Conservation (phyloP, 1,140 invertebrate genomes). For the Macrosteles quadrilineatus region DNA sequence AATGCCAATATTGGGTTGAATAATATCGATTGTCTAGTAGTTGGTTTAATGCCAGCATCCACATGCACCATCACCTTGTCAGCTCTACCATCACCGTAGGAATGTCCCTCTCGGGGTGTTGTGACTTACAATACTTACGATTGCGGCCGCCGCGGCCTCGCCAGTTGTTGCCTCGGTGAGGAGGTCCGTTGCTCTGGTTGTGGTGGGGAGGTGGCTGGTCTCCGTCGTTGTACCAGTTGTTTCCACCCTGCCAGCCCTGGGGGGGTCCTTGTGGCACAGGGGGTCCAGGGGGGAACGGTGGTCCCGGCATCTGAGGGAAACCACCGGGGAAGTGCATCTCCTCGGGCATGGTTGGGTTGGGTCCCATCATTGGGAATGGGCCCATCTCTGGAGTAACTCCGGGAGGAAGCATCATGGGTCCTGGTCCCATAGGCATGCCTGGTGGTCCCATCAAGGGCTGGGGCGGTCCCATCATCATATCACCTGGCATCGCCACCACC, state of each 20-base stretch:
- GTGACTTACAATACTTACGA: conserved; percentile 22
- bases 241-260: conserved; percentile 11
- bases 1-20: too few relatives aligned
- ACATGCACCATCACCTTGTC: conserved; percentile 12
- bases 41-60: too few relatives aligned
- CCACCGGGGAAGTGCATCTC: neutral
- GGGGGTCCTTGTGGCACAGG: neutral
- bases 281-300: neutral
- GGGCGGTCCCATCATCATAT: neutral
- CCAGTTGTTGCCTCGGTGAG: conserved; percentile 17
- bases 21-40: too few relatives aligned
- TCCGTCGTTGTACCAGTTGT: neutral
- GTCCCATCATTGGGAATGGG: neutral
- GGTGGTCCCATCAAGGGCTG: neutral
- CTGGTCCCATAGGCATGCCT: conserved; percentile 11
- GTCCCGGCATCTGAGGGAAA: conserved; percentile 4
- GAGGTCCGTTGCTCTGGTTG: too few relatives aligned
- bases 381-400: neutral
- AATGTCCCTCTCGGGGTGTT: neutral
- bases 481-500: conserved; percentile 3
- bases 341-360: neutral
- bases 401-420: conserved; percentile 7
- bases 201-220: conserved; percentile 6
- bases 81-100: neutral
- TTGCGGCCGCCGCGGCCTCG: conserved; percentile 24